A percentile compares a stretch with the other conserved stretches of the same genome.
Evolutionary conservation across 2,888 invertebrate genomes (phyloP).

Genomic region (Piscicola geometra): DNA sequence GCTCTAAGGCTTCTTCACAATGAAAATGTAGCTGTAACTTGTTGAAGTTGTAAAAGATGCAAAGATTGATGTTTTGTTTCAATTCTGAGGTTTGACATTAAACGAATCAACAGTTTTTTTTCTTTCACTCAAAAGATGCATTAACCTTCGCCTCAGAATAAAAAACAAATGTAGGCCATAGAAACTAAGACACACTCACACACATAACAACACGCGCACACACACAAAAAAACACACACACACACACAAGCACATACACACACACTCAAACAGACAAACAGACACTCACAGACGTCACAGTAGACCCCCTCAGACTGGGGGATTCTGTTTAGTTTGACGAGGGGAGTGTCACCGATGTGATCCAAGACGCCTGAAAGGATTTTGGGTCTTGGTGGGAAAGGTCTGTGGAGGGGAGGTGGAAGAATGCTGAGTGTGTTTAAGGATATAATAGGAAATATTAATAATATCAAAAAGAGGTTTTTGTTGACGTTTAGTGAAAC

Average conservation of each 20-base stretch:
- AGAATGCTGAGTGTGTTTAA: neutral
- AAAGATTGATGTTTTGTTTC: too few relatives aligned
- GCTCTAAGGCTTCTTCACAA: too few relatives aligned
- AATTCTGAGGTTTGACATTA: too few relatives aligned
- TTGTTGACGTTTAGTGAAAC: too few relatives aligned
- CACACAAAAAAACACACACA: constrained; percentile 9
- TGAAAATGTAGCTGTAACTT: too few relatives aligned
- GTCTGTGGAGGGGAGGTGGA: neutral
- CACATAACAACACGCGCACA: constrained; percentile 8
- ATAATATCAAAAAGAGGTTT: too few relatives aligned
- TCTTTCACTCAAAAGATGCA: too few relatives aligned
- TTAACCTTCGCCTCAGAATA: too few relatives aligned
- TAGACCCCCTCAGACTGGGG: constrained; percentile 51
- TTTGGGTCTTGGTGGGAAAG: constrained; percentile 37
- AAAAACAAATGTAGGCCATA: too few relatives aligned
- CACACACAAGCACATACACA: constrained; percentile 16
- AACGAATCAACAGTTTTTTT: too few relatives aligned
- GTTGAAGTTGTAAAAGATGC: too few relatives aligned
- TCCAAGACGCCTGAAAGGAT: constrained; percentile 51
- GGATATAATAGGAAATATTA: neutral
- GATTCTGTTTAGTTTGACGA: constrained; percentile 56
- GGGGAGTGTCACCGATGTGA: constrained; percentile 56
- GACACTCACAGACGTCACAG: constrained; percentile 56
- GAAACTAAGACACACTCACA: neutral
- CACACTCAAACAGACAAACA: neutral